These are phyloP conservation scores for Leptopilina drosophilae DNA, from an alignment of 2,888 invertebrate species.

Conservation along the genomic window DNA sequence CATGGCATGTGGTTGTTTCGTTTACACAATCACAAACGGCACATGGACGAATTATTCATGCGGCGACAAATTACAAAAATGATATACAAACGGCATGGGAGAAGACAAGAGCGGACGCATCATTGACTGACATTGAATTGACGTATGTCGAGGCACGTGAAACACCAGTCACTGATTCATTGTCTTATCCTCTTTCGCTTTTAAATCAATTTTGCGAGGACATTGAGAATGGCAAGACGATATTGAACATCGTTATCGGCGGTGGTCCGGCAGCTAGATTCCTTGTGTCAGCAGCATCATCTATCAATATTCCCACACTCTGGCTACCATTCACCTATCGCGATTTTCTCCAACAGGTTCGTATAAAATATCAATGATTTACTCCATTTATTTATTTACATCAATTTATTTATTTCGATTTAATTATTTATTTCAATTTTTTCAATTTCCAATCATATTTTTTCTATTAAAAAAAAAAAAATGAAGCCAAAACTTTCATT, in stretches of 20 bases:
- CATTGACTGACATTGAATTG: slow-evolving; percentile 71
- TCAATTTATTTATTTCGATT: too few relatives aligned
- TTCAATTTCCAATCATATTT: too few relatives aligned
- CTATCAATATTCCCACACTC: slow-evolving; percentile 71
- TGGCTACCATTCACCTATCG: slow-evolving; percentile 74
- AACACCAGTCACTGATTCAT: slow-evolving; percentile 64
- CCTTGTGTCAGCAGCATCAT: slow-evolving; percentile 71
- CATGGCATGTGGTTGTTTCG: slow-evolving; percentile 72
- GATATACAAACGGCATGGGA: slow-evolving; percentile 74
- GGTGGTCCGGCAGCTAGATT: slow-evolving; percentile 74
- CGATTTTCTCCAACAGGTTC: slow-evolving; percentile 73
- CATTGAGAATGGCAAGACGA: slow-evolving; percentile 70
- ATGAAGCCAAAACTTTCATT: too few relatives aligned
- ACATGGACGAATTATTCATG: slow-evolving; percentile 43
- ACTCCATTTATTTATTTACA: too few relatives aligned
- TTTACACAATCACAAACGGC: slow-evolving; percentile 70
- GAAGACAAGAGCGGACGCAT: slow-evolving; percentile 69
- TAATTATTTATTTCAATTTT: too few relatives aligned
- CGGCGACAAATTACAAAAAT: slow-evolving; percentile 53
- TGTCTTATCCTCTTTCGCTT: slow-evolving; percentile 68
- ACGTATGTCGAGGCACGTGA: slow-evolving; percentile 70
- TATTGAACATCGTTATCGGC: slow-evolving; percentile 71
- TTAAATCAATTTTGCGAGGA: slow-evolving; percentile 73
- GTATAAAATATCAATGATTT: slow-evolving; percentile 28
- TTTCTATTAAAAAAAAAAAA: too few relatives aligned